phyloP scores from a whole-genome alignment of 2,888 invertebrate genomes.

The Euphydryas editha region DNA sequence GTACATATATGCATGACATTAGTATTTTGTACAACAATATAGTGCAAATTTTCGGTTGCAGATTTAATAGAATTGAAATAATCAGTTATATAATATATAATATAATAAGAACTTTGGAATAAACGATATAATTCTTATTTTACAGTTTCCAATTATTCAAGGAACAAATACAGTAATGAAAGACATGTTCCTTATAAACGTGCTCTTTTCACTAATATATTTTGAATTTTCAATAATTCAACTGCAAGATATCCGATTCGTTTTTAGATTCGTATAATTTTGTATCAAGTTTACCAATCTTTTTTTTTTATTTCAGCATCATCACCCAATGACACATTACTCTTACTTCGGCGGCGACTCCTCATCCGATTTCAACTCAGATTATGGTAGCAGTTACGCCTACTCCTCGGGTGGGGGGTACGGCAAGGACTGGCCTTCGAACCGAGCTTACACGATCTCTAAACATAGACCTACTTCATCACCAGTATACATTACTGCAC shows the following conservation, averaged over 20 bases:
- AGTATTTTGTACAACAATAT: too few relatives aligned
- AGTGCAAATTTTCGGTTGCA: too few relatives aligned
- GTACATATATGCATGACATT: too few relatives aligned
- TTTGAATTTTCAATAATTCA: neutral
- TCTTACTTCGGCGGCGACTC: conserved; percentile 72
- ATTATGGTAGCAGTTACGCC: conserved; percentile 68
- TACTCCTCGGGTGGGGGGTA: conserved; percentile 71
- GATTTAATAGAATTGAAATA: too few relatives aligned
- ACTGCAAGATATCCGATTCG: too few relatives aligned
- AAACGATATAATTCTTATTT: too few relatives aligned
- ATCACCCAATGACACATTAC: conserved; percentile 66
- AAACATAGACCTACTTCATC: conserved; percentile 66
- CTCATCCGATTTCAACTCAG: conserved; percentile 64
- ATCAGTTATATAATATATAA: too few relatives aligned
- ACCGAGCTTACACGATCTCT: conserved; percentile 70
- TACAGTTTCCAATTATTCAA: too few relatives aligned
- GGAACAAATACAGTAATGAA: too few relatives aligned
- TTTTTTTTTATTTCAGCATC: conserved; percentile 56
- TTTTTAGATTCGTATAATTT: neutral
- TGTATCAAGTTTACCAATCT: neutral
- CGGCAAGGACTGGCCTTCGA: conserved; percentile 77
- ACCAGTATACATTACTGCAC: conserved; percentile 72
- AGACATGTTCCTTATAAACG: too few relatives aligned
- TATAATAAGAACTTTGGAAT: too few relatives aligned
- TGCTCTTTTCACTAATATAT: too few relatives aligned